Conservation (phyloP, 2,797 vertebrate species). For the Phrynocephalus guinanensis region DNA sequence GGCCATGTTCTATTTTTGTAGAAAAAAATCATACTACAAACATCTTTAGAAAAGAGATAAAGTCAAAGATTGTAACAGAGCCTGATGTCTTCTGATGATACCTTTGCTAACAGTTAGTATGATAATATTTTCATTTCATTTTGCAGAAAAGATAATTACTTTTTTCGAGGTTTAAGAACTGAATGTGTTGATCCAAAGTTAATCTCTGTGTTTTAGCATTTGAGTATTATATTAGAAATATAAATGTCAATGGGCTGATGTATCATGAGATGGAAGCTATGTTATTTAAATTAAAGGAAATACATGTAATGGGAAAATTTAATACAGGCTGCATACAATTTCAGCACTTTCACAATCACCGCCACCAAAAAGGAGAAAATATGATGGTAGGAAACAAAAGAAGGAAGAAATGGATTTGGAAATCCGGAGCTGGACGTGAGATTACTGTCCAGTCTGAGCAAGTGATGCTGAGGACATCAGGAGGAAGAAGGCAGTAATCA, state of each 20-base stretch:
- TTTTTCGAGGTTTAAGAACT: constrained; percentile 71
- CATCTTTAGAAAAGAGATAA: constrained; percentile 38
- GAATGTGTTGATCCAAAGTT: constrained; percentile 75
- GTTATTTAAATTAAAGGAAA: constrained; percentile 43
- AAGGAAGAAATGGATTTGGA: too few species aligned
- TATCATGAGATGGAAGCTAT: constrained; percentile 24
- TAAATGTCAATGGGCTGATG: constrained; percentile 73
- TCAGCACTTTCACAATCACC: background rate
- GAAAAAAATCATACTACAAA: constrained; percentile 31
- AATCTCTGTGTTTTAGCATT: constrained; percentile 74
- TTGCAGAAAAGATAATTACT: constrained; percentile 77
- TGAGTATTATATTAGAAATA: constrained; percentile 69
- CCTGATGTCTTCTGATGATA: constrained; percentile 4
- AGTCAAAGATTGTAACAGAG: background rate
- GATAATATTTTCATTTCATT: constrained; percentile 66
- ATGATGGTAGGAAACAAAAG: background rate
- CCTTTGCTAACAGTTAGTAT: constrained; percentile 55
- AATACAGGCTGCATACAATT: constrained; percentile 1
- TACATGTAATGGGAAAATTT: constrained; percentile 14
- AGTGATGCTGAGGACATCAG: background rate
- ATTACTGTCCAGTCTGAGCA: too few species aligned
- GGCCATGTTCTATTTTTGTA: background rate
- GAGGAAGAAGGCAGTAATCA: background rate
- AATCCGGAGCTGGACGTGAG: too few species aligned
- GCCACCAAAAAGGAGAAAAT: background rate